Conservation (phyloP, 2,113 vertebrate genomes). For the Astatotilapia flaviijosephi region DNA sequence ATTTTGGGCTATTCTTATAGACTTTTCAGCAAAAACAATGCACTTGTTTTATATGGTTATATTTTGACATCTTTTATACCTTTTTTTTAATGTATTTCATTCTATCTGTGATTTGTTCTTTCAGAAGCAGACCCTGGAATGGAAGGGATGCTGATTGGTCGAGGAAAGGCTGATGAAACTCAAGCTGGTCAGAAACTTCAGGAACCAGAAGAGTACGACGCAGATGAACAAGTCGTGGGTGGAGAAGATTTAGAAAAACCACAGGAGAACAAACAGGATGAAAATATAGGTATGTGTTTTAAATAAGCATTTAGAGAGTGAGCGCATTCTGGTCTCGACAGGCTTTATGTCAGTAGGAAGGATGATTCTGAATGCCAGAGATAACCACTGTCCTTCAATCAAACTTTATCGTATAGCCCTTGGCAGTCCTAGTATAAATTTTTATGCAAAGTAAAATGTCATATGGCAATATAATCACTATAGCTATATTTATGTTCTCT, state of each 20-base stretch:
- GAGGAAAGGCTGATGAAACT: not conserved
- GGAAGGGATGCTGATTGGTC: slow-evolving; percentile 40
- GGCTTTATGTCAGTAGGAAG: not conserved
- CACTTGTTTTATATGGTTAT: not conserved
- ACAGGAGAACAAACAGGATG: not conserved
- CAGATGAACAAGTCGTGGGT: slow-evolving; percentile 28
- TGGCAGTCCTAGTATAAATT: not conserved
- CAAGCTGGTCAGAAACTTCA: not conserved
- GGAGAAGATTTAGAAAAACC: slow-evolving; percentile 22
- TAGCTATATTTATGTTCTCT: not conserved
- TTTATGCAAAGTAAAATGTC: not conserved
- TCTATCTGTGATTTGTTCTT: not conserved
- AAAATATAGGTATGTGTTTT: slow-evolving; percentile 33
- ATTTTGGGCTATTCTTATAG: not conserved
- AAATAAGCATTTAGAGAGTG: not conserved
- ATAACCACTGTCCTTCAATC: not conserved
- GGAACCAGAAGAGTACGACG: slow-evolving; percentile 43
- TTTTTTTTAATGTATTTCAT: not conserved
- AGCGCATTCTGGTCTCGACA: not conserved
- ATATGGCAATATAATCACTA: not conserved
- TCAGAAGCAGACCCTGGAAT: slow-evolving; percentile 22
- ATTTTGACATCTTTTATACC: not conserved
- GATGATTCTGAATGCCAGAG: not conserved
- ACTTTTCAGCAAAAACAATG: not conserved
- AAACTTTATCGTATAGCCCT: not conserved